Base-by-base conservation (phyloP, 2,113 vertebrate genomes). In the Cricetomys ansorgei region DNA sequence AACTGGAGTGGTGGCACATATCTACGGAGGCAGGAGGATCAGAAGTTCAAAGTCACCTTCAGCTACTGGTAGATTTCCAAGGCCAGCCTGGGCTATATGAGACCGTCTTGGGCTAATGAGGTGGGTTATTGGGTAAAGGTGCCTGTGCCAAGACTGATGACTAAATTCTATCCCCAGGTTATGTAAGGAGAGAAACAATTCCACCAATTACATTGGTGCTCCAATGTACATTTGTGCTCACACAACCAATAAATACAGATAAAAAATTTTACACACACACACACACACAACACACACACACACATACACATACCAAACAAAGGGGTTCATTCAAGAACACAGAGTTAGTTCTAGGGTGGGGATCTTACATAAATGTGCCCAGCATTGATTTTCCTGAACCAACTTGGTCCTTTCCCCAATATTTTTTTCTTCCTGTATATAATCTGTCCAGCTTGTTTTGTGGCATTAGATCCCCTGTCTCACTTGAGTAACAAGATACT, bases 311-410 rank as follows among this genome's bases (percentile, higher is more conserved):
- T 23, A 45, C 9, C 13, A 13, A 57, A 62, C 40, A n/a, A 40
- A 64, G n/a, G 59, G 57, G 40, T 62, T 27, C n/a, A n/a, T 45
- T 57, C 79, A 62, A 65, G 59, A 25, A 43, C 45, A 37, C 16
- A 67, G 75, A 77, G 62, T 67, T 67, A 34, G 64, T 37, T 76
- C 50, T 59, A 72, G 62, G 73, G 62, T 12, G 48, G 48, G 84
- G 23, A 88, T 96, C 89, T 90, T 50, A 53, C 17, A 50, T 37
- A 87, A 70, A 87, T 70, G 43, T 53, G 34, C 83, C 43, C 19
- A 50, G 62, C 81, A 62, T 7, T 88, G 73, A 88, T 95, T 75
- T 96, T 59, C 40, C 89, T 90, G 37, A 92, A 85, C 34, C 19
- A 53, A 57, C 57, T 31, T 55, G 31, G 45, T 87, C 87, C 84